These are phyloP conservation scores for Cryptocephalus moraei DNA, from an alignment of 2,888 invertebrate genomes.

Conservation along the genomic window DNA sequence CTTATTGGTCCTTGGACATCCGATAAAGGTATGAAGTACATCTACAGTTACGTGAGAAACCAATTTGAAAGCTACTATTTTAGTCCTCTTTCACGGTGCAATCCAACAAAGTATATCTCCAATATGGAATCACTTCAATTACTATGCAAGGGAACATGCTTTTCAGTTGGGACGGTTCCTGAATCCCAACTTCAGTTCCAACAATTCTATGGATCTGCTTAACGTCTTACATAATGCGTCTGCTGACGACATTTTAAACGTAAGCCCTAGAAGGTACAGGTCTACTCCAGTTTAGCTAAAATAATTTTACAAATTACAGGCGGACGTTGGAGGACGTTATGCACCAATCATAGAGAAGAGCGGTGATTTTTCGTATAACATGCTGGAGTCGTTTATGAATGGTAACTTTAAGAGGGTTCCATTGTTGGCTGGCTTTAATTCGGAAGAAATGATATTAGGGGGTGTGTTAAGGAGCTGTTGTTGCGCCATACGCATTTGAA, in stretches of 20 bases:
- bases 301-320: neutral
- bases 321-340: neutral
- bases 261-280: neutral
- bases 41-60: too few relatives aligned
- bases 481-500: too few relatives aligned
- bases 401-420: neutral
- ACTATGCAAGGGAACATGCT: constrained; percentile 5
- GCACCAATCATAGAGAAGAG: neutral
- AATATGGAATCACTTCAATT: constrained; percentile 4
- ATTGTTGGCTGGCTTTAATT: neutral
- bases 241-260: constrained; percentile 2
- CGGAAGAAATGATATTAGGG: too few relatives aligned
- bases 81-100: too few relatives aligned
- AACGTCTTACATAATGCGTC: constrained; percentile 1
- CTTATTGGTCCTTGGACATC: constrained; percentile 3
- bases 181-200: constrained; percentile 1
- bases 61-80: too few relatives aligned
- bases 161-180: constrained; percentile 5
- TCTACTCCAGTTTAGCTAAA: neutral
- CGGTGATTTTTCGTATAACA: neutral
- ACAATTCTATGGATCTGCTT: constrained; percentile 3
- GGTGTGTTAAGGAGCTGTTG: too few relatives aligned
- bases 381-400: neutral
- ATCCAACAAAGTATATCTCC: too few relatives aligned
- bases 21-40: neutral